Percentiles rank a stretch among this genome's conserved stretches.
Conservation (phyloP, 2,113 vertebrate genomes). For the Motacilla alba region DNA sequence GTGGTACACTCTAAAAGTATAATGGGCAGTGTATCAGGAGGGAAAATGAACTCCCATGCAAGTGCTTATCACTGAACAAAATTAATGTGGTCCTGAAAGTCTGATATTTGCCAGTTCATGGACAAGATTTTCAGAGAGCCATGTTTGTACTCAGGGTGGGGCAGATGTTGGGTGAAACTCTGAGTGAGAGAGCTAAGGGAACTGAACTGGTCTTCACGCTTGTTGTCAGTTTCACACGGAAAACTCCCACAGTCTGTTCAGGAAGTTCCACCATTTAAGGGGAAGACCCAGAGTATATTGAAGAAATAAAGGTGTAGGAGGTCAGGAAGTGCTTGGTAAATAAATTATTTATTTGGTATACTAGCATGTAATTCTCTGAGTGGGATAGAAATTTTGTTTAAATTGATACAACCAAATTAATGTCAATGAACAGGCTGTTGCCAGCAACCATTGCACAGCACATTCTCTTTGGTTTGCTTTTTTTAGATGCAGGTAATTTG, state of each 20-base stretch:
- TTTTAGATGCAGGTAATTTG: background rate
- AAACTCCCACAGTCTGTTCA: background rate
- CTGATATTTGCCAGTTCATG: background rate
- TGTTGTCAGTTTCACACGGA: background rate
- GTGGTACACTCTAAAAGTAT: background rate
- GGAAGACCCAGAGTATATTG: background rate
- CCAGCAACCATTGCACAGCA: background rate
- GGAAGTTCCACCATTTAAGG: background rate
- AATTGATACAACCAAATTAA: background rate
- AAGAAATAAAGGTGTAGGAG: background rate
- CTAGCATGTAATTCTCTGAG: background rate
- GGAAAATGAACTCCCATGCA: background rate
- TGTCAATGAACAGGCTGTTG: background rate
- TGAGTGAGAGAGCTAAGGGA: background rate
- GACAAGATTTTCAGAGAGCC: background rate
- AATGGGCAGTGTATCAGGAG: background rate
- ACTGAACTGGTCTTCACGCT: background rate
- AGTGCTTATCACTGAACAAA: background rate
- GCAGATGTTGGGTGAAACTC: background rate
- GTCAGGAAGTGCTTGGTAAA: background rate
- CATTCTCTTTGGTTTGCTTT: background rate
- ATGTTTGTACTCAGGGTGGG: fast-evolving
- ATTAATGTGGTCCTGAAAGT: background rate
- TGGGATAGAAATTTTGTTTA: background rate
- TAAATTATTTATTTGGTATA: background rate